These are phyloP conservation scores for Drosophila simulans DNA, from an alignment of 1,140 invertebrate genomes.

Conservation along the genomic window DNA sequence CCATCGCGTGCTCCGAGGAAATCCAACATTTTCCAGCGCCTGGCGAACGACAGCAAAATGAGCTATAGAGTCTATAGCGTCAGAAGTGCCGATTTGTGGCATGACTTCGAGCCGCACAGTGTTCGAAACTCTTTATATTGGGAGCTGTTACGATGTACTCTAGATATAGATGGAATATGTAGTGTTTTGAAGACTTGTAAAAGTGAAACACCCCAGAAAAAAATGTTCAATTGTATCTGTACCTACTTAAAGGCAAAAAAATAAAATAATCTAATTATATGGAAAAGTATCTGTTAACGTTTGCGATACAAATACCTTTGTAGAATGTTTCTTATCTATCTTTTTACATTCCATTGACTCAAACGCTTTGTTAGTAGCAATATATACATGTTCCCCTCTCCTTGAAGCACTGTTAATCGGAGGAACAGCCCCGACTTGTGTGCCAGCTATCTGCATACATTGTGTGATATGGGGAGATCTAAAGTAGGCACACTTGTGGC, in stretches of 20 bases:
- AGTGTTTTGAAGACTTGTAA: no score
- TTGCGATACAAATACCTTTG: not conserved
- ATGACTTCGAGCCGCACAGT: constrained; percentile 54
- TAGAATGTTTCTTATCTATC: not conserved
- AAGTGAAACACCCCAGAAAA: no score
- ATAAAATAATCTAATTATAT: no score
- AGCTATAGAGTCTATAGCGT: constrained; percentile 60
- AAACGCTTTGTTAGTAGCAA: not conserved
- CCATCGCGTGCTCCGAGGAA: constrained; percentile 70
- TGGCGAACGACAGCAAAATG: constrained; percentile 61
- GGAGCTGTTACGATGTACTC: no score
- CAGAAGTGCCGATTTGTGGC: constrained; percentile 80
- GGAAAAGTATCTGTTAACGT: no score
- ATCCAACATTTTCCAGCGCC: constrained; percentile 77
- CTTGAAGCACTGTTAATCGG: not conserved
- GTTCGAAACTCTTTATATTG: not conserved
- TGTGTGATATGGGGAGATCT: constrained; percentile 46
- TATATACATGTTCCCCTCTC: not conserved
- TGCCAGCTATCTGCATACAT: constrained; percentile 49
- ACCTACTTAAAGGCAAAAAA: not conserved
- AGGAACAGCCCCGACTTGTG: not conserved
- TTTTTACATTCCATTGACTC: not conserved
- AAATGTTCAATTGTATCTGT: not conserved
- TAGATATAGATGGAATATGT: no score
- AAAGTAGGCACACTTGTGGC: constrained; percentile 59